Conservation (phyloP, 2,888 invertebrate species). For the Ornithoptera alexandrae region DNA sequence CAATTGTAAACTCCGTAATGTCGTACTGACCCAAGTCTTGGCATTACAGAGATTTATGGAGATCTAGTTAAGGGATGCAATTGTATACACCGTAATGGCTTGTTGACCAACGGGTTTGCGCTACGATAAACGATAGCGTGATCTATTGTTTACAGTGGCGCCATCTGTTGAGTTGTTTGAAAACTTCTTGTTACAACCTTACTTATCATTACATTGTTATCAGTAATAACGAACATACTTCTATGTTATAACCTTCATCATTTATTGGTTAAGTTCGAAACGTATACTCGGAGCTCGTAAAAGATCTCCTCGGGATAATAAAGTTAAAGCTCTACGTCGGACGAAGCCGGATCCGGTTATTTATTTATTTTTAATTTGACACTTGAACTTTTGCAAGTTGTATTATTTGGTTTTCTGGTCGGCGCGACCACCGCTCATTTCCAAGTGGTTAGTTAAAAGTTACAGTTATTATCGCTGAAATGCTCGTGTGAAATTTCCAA, state of each 20-base stretch:
- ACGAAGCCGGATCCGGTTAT: constrained; percentile 37
- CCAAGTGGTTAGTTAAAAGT: constrained; percentile 14
- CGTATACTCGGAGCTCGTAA: constrained; percentile 38
- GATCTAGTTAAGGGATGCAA: too few species aligned
- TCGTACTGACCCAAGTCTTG: too few species aligned
- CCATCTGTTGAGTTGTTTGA: too few species aligned
- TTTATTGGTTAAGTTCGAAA: constrained; percentile 6
- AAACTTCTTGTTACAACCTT: too few species aligned
- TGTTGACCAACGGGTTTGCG: too few species aligned
- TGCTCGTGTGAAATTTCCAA: constrained; percentile 4
- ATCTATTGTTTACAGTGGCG: too few species aligned
- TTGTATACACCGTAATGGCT: too few species aligned
- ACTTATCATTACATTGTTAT: too few species aligned
- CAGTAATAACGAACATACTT: too few species aligned
- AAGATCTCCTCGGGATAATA: constrained; percentile 45
- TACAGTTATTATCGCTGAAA: constrained; percentile 16
- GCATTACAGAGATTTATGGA: too few species aligned
- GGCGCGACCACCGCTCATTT: constrained; percentile 5
- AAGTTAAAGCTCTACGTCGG: constrained; percentile 45
- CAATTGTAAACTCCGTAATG: too few species aligned
- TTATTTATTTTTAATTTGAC: constrained; percentile 39
- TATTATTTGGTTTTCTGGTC: constrained; percentile 17
- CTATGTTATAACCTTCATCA: neutral
- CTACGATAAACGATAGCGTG: too few species aligned
- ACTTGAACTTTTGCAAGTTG: constrained; percentile 36